Evolutionary conservation across 2,888 invertebrate species (phyloP), one percentile per base, ranked within the genome.

Genomic region (Caenorhabditis sp.): DNA sequence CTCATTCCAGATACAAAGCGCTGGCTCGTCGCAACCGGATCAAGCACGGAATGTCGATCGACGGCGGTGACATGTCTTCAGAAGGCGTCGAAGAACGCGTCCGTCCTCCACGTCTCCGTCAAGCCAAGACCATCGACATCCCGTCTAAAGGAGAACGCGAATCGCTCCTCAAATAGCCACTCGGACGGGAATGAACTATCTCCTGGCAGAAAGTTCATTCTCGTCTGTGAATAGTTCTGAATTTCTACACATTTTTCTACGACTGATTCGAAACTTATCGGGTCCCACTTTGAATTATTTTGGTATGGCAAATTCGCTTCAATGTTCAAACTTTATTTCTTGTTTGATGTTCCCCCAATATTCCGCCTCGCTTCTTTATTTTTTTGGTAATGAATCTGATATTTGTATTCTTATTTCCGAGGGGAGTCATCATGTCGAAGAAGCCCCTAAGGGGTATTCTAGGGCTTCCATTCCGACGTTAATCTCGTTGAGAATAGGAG

Each of bases 1-100:
- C n/a, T n/a, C n/a, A n/a, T 73, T 70, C n/a, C 76, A 86, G 86
- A 24, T 86, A 86, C 80, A 83, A 85, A 59, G 75, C 79, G 0
- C 19, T 85, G 63, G 82, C 80, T 16, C 61, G 80, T 0, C 75
- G 86, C 44, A 83, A 85, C 54, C 81, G 82, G 63, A 79, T 68
- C 54, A 75, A 85, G 28, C 83, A 85, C 72, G 74, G 82, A 0
- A 58, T 66, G 2, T 83, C 83, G 16, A 49, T 83, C 28, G 83
- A 83, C 68, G 80, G 72, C 2, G 80, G 47, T 0, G 80, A 80
- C 47, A 22, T 73, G 24, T 47, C 56, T 8, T 44, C 72, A 7
- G 74, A 80, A 38, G 68, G 54, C 26, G 74, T 51, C 59, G 74
- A 70, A 24, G 61, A 19, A 47, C 56, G 72, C 10, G 14, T 38